Conservation (phyloP, 2,888 invertebrate species). For the Tachina fera region DNA sequence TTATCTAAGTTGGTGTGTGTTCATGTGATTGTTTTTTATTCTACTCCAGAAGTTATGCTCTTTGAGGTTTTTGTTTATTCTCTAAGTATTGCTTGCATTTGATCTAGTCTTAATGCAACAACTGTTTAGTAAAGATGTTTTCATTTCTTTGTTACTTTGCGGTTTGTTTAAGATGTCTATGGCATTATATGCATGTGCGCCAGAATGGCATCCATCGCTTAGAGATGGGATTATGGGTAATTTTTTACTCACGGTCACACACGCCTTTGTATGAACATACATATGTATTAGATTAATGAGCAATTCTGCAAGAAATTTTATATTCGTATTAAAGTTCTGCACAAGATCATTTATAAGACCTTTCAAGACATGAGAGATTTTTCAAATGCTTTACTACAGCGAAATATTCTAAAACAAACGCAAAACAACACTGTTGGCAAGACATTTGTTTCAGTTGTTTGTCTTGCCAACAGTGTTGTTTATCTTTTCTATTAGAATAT, state of each 20-base stretch:
- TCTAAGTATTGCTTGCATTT: conserved; percentile 35
- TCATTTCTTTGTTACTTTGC: background rate
- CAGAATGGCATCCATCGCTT: too few species aligned
- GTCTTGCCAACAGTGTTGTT: too few species aligned
- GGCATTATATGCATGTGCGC: background rate
- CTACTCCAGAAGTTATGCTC: conserved; percentile 18
- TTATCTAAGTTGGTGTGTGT: conserved; percentile 1
- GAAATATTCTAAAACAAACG: too few species aligned
- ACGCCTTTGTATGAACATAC: background rate
- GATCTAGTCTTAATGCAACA: conserved; percentile 45
- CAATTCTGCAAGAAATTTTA: too few species aligned
- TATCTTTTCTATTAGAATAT: too few species aligned
- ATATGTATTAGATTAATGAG: too few species aligned
- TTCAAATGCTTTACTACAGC: too few species aligned
- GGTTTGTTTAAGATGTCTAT: background rate
- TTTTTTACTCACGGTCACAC: background rate
- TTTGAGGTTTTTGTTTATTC: conserved; percentile 29
- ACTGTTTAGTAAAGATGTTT: conserved; percentile 37
- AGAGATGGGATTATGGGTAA: background rate
- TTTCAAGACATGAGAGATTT: too few species aligned
- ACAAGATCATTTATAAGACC: too few species aligned
- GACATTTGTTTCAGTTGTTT: too few species aligned
- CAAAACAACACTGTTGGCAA: too few species aligned
- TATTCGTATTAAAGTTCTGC: too few species aligned
- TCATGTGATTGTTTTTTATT: conserved; percentile 3